Conservation (phyloP, 2,888 invertebrate species). For the Pediacus dermestoides region DNA sequence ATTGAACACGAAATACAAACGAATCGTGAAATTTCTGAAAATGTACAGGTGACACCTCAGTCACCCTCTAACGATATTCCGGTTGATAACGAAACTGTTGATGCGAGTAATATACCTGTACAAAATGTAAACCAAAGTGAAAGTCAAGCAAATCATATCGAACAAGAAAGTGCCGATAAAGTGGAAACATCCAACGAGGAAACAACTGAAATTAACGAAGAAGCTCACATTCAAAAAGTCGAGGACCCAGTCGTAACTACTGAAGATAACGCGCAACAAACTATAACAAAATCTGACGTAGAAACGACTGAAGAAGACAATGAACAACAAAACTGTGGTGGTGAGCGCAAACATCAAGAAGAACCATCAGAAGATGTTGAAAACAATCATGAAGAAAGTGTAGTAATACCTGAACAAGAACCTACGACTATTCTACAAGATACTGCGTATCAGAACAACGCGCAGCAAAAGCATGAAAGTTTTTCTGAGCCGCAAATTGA, state of each 20-base stretch:
- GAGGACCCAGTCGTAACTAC: conserved; percentile 2
- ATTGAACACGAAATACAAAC: conserved; percentile 42
- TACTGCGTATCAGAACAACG: too few species aligned
- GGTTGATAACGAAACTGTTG: conserved; percentile 35
- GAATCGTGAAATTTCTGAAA: conserved; percentile 44
- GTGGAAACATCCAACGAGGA: conserved; percentile 9
- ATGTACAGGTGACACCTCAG: conserved; percentile 49
- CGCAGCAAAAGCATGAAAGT: too few species aligned
- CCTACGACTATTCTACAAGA: too few species aligned
- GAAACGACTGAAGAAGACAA: conserved; percentile 6
- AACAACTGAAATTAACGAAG: conserved; percentile 6
- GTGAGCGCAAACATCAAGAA: background rate
- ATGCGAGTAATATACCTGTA: conserved; percentile 20
- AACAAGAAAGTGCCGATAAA: conserved; percentile 2
- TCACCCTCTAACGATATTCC: conserved; percentile 46
- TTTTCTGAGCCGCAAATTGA: too few species aligned
- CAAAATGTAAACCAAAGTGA: conserved; percentile 22
- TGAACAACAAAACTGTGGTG: conserved; percentile 7
- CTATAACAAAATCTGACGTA: background rate
- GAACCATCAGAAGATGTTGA: background rate
- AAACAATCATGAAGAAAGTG: background rate
- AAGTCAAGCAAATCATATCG: conserved; percentile 6
- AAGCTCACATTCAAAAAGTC: conserved; percentile 6
- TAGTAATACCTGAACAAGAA: too few species aligned
- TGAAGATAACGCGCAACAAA: conserved; percentile 13